Base-by-base conservation (phyloP, 1,140 invertebrate species). In the Amyelois transitella region DNA sequence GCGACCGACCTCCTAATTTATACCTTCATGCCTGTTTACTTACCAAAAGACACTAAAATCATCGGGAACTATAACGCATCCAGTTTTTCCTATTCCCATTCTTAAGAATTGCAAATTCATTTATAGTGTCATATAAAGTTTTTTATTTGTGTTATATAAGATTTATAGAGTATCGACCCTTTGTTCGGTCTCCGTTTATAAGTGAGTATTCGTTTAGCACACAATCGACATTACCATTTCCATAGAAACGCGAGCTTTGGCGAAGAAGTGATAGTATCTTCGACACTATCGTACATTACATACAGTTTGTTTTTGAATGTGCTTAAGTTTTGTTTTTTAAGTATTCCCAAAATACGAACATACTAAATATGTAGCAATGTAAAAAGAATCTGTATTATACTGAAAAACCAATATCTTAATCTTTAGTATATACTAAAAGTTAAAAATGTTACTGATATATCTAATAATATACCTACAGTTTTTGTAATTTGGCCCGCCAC, bases 21-120 rank as follows among this genome's bases (percentile, higher is more conserved):
- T 88, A 83, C 61, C 80, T 81, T 85, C 82, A 87, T 81, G 84
- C 72, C 32, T 38, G 32, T 38, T 76, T 69, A 75, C 80, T 81
- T 79, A 78, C 68, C 57, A 64, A 63, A 58, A 69, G 58, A 62
- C 62, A 18, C 67, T 63, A 55, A 77, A 75, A 70, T 62, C 63
- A 63, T 55, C 62, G 55, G 55, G 70, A 69, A 65, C 55, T 68
- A 53, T 61, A 63, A 57, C 62, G 49, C 68, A 72, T 70, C 66
- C 72, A 72, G 53, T 75, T 81, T 77, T 77, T 74, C 69, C 69
- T 65, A 60, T 66, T 64, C 21, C 49, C 25, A 19, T 52, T 58
- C 60, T 69, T 70, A 74, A 70, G 71, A 77, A 78, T 75, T 69
- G 60, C 64, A 74, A 77, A 72, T 72, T 64, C 63, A 73, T 75